Base-by-base conservation (phyloP, 1,140 invertebrate species). In the Belonocnema kinseyi region DNA sequence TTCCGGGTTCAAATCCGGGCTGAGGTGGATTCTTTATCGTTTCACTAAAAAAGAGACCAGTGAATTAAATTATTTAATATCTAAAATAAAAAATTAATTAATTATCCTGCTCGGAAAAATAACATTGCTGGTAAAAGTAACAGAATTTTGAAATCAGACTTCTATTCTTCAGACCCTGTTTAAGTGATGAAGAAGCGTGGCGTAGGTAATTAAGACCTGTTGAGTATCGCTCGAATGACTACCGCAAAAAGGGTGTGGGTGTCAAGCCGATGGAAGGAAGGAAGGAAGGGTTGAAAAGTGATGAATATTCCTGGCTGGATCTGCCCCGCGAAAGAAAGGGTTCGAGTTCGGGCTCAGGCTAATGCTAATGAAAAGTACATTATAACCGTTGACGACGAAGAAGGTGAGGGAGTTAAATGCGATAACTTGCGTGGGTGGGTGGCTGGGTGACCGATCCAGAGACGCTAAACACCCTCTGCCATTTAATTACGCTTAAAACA, bases 401-500 rank as follows among this genome's bases (percentile, higher is more conserved):
- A 40, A 75, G 80, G 81, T 82, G 74, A 78, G 78, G 79, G 85
- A 80, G 84, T 88, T 87, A 89, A 87, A 88, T 78, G 85, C 86
- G 87, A 88, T 89, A 88, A 89, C 88, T 88, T 89, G 86, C 84
- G 85, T 89, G 85, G 85, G 88, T 87, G 87, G 88, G 86, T 78
- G 86, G 83, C 77, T 87, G 87, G 88, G 86, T 78, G 86, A 83
- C 77, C 81, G 81, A 81, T 84, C 76, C 73, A 75, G 79, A 82
- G 85, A 85, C 85, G 85, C 66, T 83, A 33, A 33, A 33, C 86
- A 88, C 88, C 88, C 87, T 89, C 87, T 83, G 87, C 87, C 85
- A 88, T 89, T 88, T 88, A 89, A 89, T 89, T 89, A 88, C 83
- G 86, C 86, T 88, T 89, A 87, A 89, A 89, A 89, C 87, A 89